These are phyloP conservation scores for Mellilla xanthometata DNA, from an alignment of 2,888 invertebrate genomes.

Conservation along the genomic window DNA sequence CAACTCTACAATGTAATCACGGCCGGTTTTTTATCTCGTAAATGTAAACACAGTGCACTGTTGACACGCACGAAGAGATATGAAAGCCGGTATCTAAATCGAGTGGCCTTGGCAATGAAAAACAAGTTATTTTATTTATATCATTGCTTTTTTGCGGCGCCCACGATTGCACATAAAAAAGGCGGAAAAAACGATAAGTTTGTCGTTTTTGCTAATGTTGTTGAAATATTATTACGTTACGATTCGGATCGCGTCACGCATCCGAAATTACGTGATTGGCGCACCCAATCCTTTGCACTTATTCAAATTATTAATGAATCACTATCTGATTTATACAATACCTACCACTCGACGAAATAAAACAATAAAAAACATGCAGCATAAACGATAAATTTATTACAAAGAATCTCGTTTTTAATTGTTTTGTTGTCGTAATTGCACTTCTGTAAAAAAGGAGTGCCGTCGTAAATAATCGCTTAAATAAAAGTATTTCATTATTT, in stretches of 20 bases:
- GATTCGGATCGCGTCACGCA: constrained; percentile 29
- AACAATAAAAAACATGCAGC: constrained; percentile 4
- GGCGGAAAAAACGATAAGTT: neutral
- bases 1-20: constrained; percentile 23
- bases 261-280: too few relatives aligned
- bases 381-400: constrained; percentile 9
- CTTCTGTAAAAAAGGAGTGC: constrained; percentile 32
- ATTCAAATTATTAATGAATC: too few relatives aligned
- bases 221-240: constrained; percentile 32
- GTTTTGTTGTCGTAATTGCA: constrained; percentile 25
- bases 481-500: too few relatives aligned
- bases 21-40: constrained; percentile 53
- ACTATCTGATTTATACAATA: too few relatives aligned
- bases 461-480: too few relatives aligned
- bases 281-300: too few relatives aligned
- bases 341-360: too few relatives aligned
- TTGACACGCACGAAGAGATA: constrained; percentile 69
- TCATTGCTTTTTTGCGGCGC: constrained; percentile 52
- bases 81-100: constrained; percentile 72
- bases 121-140: constrained; percentile 65
- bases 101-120: constrained; percentile 80
- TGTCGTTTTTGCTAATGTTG: constrained; percentile 25
- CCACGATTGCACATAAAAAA: constrained; percentile 38
- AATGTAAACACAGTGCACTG: constrained; percentile 71
- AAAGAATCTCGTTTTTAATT: constrained; percentile 21